Evolutionary conservation across 2,797 vertebrate genomes (phyloP), one percentile per base, ranked within the genome.

Genomic region (Holocentrus rufus): DNA sequence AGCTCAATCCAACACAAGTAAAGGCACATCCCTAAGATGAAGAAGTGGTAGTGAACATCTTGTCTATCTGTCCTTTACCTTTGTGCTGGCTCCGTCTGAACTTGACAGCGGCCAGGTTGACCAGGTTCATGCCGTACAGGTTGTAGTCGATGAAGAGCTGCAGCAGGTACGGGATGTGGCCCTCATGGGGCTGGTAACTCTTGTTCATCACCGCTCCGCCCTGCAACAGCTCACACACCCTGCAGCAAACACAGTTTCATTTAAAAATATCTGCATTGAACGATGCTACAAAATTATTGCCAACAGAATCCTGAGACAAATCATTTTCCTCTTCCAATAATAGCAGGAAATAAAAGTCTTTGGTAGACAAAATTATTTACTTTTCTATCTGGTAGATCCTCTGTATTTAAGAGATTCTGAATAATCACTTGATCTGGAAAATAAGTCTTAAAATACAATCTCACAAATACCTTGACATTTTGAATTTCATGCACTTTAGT

Each of bases 71-170:
- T 25, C 31, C 0, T 83, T 93, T 91, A 99, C 97, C 95, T 95
- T 93, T 95, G 81, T 85, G 92, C 46, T 77, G 93, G 73, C 88
- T 88, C 79, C 91, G 94, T 88, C 97, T 95, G 92, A 99, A 99
- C 92, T 97, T 98, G 74, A 99, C 95, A 44, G 97, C 95, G 72
- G 93, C 94, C 85, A 99, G 82, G 88, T 95, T 95, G 73, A 99
- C 87, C 93, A 99, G 92, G 92, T 99, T 99, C 98, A 99, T 99
- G 91, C 98, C 98, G 73, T 98, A 98, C 70, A 99, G 94, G 89
- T 99, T 99, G 94, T 98, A 98, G 93, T 99, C 98, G 76, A 99
- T 99, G 90, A 99, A 99, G 89, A 99, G 94, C 85, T 99, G 98
- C 71, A 99, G 96, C 88, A 99, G 95, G 94, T 95, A 99, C 84